These are phyloP conservation scores for Botia kubotai DNA, from an alignment of 2,797 vertebrate genomes.

Conservation along the genomic window DNA sequence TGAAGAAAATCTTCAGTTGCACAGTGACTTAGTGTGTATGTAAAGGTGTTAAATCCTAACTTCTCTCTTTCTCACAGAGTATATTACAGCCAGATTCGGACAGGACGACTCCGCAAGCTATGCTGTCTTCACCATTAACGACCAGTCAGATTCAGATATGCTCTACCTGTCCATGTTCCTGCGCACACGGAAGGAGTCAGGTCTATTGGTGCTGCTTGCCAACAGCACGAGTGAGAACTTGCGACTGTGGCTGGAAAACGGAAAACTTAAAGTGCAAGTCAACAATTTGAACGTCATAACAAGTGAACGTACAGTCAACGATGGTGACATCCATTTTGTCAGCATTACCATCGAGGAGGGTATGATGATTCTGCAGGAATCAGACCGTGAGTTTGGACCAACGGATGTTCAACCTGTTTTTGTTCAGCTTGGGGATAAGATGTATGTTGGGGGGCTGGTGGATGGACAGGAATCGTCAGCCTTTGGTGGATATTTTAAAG, in stretches of 20 bases:
- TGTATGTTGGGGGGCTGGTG: constrained; percentile 85
- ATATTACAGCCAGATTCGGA: constrained; percentile 85
- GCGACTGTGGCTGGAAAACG: constrained; percentile 81
- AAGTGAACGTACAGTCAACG: constrained; percentile 66
- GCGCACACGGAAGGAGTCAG: constrained; percentile 76
- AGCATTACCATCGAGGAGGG: constrained; percentile 75
- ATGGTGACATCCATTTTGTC: constrained; percentile 85
- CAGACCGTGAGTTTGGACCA: constrained; percentile 58
- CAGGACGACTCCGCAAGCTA: constrained; percentile 79
- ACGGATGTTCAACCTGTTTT: constrained; percentile 64
- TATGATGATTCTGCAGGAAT: constrained; percentile 76
- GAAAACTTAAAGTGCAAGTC: constrained; percentile 73
- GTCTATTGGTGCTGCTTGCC: constrained; percentile 82
- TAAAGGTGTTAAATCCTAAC: not conserved
- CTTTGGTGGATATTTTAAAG: constrained; percentile 87
- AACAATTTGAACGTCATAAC: constrained; percentile 65
- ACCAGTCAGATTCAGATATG: constrained; percentile 63
- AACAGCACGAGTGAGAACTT: constrained; percentile 75
- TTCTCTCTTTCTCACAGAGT: constrained; percentile 74
- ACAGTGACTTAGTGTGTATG: no score
- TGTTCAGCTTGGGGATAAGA: constrained; percentile 70
- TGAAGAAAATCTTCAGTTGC: no score
- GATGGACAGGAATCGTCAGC: constrained; percentile 65
- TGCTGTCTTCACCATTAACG: constrained; percentile 79
- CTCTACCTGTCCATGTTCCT: constrained; percentile 87